These are phyloP conservation scores for Anastatus disparis DNA, from an alignment of 1,140 invertebrate genomes.

Conservation along the genomic window DNA sequence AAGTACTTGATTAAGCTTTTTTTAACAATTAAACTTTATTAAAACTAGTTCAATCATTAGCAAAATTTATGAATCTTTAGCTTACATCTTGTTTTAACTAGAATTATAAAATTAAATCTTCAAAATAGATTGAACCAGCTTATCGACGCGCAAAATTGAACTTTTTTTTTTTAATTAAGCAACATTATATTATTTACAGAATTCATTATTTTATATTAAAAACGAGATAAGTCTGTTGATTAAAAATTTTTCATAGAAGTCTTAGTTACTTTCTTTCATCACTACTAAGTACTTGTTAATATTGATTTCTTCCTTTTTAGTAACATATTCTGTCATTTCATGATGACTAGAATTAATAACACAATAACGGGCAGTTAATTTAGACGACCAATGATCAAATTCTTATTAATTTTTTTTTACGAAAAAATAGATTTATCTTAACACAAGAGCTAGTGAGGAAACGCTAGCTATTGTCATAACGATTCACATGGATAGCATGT, in stretches of 20 bases:
- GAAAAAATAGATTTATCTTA: constrained; percentile 16
- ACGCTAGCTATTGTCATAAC: constrained; percentile 50
- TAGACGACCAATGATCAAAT: constrained; percentile 7
- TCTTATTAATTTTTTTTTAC: not conserved
- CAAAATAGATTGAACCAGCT: too few relatives aligned
- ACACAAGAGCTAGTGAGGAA: not conserved
- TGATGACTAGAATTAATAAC: constrained; percentile 21
- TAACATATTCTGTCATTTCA: constrained; percentile 2
- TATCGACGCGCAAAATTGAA: not conserved
- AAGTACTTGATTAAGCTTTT: too few relatives aligned
- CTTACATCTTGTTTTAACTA: too few relatives aligned
- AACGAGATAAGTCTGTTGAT: constrained; percentile 11
- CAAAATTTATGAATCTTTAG: too few relatives aligned
- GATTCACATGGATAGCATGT: constrained; percentile 64
- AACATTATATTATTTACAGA: constrained; percentile 18
- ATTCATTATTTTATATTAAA: constrained; percentile 7
- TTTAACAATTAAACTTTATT: too few relatives aligned
- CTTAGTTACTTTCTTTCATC: constrained; percentile 20
- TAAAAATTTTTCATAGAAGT: not conserved
- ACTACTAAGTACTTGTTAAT: constrained; percentile 19
- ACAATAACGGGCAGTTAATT: constrained; percentile 11
- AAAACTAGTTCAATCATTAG: too few relatives aligned
- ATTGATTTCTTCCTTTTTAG: not conserved
- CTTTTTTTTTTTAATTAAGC: not conserved
- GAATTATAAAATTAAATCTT: too few relatives aligned